These are phyloP conservation scores for Nephrocerus scutellatus DNA, from an alignment of 2,888 invertebrate species.

Conservation along the genomic window DNA sequence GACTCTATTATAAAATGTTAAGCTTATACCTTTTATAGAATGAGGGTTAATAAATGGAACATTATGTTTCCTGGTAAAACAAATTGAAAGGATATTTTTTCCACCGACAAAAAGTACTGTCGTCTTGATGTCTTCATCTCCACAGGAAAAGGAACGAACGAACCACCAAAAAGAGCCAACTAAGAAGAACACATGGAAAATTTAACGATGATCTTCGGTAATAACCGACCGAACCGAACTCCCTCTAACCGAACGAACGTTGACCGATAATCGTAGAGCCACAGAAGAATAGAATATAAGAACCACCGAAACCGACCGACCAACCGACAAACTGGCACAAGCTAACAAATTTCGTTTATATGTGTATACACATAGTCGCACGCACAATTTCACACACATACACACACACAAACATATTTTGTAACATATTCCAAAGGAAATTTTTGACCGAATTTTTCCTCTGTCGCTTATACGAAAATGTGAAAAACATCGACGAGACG, in stretches of 20 bases:
- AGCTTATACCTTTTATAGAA: too few relatives aligned
- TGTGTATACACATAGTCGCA: background rate
- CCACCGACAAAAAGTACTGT: too few relatives aligned
- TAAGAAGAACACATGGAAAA: conserved; percentile 7
- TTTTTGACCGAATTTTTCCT: conserved; percentile 32
- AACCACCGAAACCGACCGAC: conserved; percentile 4
- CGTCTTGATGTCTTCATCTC: too few relatives aligned
- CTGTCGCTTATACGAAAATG: too few relatives aligned
- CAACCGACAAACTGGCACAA: conserved; percentile 10
- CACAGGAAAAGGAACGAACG: too few relatives aligned
- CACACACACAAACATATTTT: conserved; percentile 16
- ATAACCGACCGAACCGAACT: background rate
- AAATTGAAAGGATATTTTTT: too few relatives aligned
- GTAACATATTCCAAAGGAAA: conserved; percentile 20
- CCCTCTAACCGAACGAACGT: conserved; percentile 1
- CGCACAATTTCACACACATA: conserved; percentile 14
- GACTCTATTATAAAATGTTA: too few relatives aligned
- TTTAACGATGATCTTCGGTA: conserved; percentile 11
- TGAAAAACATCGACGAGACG: conserved; percentile 23
- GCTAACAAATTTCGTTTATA: conserved; percentile 10
- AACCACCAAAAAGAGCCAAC: conserved; percentile 1
- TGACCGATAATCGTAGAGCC: background rate
- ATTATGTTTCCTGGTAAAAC: too few relatives aligned
- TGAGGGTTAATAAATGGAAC: too few relatives aligned
- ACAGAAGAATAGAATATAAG: conserved; percentile 12